phyloP scores from a whole-genome alignment of 2,113 vertebrate species.

The Accipiter cooperii region DNA sequence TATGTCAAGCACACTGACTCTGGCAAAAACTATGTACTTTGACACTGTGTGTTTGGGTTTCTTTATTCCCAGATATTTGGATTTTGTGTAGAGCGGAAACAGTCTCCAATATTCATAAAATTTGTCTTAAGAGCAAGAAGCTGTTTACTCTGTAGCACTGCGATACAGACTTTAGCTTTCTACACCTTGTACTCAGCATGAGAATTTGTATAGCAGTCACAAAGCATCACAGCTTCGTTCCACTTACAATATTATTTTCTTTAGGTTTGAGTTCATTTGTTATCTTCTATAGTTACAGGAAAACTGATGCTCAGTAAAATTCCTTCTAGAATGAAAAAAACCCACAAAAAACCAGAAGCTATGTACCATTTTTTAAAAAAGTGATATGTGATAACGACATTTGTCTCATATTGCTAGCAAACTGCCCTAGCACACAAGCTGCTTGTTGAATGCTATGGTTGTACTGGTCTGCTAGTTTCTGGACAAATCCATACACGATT shows the following conservation, averaged over 20 bases:
- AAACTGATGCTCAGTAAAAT: neutral
- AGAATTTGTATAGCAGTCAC: neutral
- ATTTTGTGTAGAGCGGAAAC: neutral
- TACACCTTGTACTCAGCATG: neutral
- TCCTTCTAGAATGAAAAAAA: neutral
- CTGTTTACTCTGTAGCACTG: neutral
- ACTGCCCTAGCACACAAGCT: neutral
- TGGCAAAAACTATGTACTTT: neutral
- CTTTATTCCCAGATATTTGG: neutral
- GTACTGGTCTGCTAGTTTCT: neutral
- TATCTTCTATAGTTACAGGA: neutral
- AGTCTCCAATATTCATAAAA: neutral
- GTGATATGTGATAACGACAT: neutral
- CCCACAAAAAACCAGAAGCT: neutral
- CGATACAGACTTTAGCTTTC: neutral
- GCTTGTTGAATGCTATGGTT: neutral
- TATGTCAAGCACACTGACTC: neutral
- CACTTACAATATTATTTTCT: neutral
- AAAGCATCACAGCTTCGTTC: neutral
- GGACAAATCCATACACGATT: neutral
- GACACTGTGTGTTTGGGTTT: rapidly evolving
- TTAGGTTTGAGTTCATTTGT: neutral
- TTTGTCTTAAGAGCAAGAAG: neutral
- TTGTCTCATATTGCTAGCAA: neutral
- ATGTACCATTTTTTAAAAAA: neutral